Evolutionary conservation across 2,888 invertebrate species (phyloP).

Genomic region (Anoncus sp.): DNA sequence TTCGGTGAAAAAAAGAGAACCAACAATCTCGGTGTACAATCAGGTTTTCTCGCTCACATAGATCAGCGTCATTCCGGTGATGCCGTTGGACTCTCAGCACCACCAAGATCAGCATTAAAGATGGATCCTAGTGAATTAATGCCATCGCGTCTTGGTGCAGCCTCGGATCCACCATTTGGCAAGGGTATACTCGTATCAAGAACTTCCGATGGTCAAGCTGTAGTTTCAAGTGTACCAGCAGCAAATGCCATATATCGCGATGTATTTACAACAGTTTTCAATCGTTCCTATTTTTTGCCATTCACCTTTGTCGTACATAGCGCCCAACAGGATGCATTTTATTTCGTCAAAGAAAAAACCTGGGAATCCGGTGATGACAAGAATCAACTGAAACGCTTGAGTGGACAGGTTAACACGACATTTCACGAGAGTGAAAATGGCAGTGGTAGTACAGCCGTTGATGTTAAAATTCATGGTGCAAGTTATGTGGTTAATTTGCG

Average conservation of each 20-base stretch:
- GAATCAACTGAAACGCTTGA: constrained; percentile 94
- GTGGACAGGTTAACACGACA: constrained; percentile 95
- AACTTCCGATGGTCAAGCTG: constrained; percentile 90
- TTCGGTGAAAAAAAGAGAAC: constrained; percentile 82
- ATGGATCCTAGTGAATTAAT: constrained; percentile 89
- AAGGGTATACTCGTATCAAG: constrained; percentile 94
- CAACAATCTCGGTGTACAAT: constrained; percentile 90
- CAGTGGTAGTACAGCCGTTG: constrained; percentile 88
- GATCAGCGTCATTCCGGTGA: constrained; percentile 91
- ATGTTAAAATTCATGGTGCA: constrained; percentile 95
- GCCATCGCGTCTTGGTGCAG: constrained; percentile 91
- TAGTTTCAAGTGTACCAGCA: constrained; percentile 94
- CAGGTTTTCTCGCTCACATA: constrained; percentile 93
- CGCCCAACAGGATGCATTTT: constrained; percentile 95
- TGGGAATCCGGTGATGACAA: constrained; percentile 96
- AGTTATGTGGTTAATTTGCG: constrained; percentile 96
- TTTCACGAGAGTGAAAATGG: constrained; percentile 94
- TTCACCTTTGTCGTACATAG: constrained; percentile 95
- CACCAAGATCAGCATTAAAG: constrained; percentile 91
- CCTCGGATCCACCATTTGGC: constrained; percentile 95
- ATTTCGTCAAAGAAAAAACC: constrained; percentile 96
- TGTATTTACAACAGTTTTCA: constrained; percentile 96
- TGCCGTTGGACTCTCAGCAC: constrained; percentile 90
- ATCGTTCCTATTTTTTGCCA: constrained; percentile 93
- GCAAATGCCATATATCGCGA: constrained; percentile 96